Conservation (phyloP, 1,140 invertebrate species). For the Drosophila mojavensis region DNA sequence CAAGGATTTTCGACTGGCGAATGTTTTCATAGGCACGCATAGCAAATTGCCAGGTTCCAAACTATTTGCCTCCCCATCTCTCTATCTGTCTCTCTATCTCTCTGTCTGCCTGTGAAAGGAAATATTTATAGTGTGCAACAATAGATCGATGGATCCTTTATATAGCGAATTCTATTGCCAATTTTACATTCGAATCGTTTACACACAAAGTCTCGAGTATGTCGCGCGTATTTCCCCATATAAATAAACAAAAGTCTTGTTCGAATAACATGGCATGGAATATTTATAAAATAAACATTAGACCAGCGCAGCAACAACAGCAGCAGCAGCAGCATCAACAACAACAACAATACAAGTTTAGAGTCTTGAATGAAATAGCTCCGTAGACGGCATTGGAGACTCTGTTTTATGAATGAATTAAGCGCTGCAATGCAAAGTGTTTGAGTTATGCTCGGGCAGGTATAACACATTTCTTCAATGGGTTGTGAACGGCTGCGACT, state of each 20-base stretch:
- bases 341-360: slow-evolving; percentile 44
- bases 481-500: slow-evolving; percentile 23
- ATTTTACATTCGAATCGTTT: slow-evolving; percentile 42
- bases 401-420: slow-evolving; percentile 72
- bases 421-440: slow-evolving; percentile 43
- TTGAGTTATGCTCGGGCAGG: slow-evolving; percentile 27
- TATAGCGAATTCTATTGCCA: slow-evolving; percentile 46
- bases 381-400: slow-evolving; percentile 34
- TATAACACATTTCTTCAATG: slow-evolving; percentile 13
- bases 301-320: slow-evolving; percentile 51
- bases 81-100: background rate
- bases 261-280: slow-evolving; percentile 74
- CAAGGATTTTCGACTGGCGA: slow-evolving; percentile 69
- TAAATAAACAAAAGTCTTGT: slow-evolving; percentile 79
- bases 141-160: slow-evolving; percentile 5
- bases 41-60: slow-evolving; percentile 51
- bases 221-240: slow-evolving; percentile 73
- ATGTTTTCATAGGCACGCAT: slow-evolving; percentile 71
- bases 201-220: slow-evolving; percentile 63
- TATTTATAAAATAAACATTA: slow-evolving; percentile 82
- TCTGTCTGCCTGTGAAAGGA: slow-evolving; percentile 17
- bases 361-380: slow-evolving; percentile 52
- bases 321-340: slow-evolving; percentile 42
- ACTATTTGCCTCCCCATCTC: background rate
- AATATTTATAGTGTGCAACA: slow-evolving; percentile 17